Conservation (phyloP, 2,888 invertebrate genomes). For the Byasa hedistus region DNA sequence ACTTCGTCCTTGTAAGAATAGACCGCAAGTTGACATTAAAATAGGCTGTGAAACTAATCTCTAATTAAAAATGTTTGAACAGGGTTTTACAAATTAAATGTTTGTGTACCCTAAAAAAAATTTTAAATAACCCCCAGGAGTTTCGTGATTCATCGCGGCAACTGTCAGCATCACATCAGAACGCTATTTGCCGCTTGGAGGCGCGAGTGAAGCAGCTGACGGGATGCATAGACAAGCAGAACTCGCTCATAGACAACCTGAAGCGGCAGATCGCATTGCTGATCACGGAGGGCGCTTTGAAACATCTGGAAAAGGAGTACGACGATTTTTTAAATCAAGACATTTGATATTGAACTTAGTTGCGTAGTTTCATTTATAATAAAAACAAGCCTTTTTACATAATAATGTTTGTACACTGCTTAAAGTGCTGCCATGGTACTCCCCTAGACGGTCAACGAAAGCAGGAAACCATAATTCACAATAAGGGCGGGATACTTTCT, state of each 20-base stretch:
- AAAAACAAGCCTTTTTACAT: too few species aligned
- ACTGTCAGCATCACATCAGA: slow-evolving; percentile 51
- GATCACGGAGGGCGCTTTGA: slow-evolving; percentile 51
- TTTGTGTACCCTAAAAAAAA: too few species aligned
- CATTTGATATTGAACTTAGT: slow-evolving; percentile 28
- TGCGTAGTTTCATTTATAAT: neutral
- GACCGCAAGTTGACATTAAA: too few species aligned
- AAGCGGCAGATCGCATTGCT: slow-evolving; percentile 54
- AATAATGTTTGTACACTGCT: too few species aligned
- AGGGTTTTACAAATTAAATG: too few species aligned
- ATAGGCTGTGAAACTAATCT: too few species aligned
- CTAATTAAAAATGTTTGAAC: too few species aligned
- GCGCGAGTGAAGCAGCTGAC: slow-evolving; percentile 44
- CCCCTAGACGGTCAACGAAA: too few species aligned
- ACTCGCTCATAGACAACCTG: slow-evolving; percentile 58
- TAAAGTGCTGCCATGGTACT: too few species aligned
- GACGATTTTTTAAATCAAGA: slow-evolving; percentile 56
- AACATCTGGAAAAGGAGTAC: slow-evolving; percentile 55
- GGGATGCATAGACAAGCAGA: slow-evolving; percentile 49
- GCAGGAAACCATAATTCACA: too few species aligned
- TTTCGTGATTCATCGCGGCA: slow-evolving; percentile 55
- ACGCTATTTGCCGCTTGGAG: slow-evolving; percentile 53
- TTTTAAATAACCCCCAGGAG: slow-evolving; percentile 46
- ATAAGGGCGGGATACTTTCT: too few species aligned
- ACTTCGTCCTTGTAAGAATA: too few species aligned